A percentile compares a stretch with the other conserved stretches of the same genome.
phyloP scores from a whole-genome alignment of 2,797 vertebrate genomes.

The Sebastes alutus region DNA sequence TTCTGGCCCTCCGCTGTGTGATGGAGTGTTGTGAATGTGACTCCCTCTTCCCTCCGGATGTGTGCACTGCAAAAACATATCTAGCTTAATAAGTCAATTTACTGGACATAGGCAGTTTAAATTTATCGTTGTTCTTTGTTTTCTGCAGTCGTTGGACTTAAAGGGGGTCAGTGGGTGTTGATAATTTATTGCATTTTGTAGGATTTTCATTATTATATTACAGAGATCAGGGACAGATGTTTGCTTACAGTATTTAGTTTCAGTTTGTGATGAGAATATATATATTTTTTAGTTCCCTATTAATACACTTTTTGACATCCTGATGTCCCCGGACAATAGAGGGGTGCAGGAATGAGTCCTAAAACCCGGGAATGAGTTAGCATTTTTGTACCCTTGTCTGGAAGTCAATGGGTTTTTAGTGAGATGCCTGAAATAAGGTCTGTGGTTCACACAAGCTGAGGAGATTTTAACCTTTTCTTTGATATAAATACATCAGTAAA shows the following conservation, averaged over 20 bases:
- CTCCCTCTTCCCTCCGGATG: conserved; percentile 10
- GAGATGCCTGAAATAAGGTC: too few relatives aligned
- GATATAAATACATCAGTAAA: too few relatives aligned
- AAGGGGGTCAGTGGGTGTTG: not conserved
- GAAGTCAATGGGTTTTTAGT: too few relatives aligned
- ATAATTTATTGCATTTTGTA: not conserved
- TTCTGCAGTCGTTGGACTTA: not conserved
- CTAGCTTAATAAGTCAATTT: not conserved
- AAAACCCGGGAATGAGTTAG: too few relatives aligned
- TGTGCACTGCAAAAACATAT: conserved; percentile 28
- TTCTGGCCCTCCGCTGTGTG: conserved; percentile 55
- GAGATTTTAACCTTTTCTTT: too few relatives aligned
- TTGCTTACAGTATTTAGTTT: not conserved
- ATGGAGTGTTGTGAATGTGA: conserved; percentile 47
- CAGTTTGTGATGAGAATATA: not conserved
- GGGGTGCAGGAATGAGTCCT: too few relatives aligned
- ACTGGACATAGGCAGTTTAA: not conserved
- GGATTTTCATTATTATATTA: not conserved
- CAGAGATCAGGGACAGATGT: not conserved
- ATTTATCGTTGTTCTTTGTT: not conserved
- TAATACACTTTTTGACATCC: too few relatives aligned
- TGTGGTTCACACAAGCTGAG: fast-evolving
- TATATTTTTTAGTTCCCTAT: not conserved
- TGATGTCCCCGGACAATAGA: too few relatives aligned
- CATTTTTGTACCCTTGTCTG: too few relatives aligned